Conservation (phyloP, 2,797 vertebrate genomes). For the Heliangelus exortis region DNA sequence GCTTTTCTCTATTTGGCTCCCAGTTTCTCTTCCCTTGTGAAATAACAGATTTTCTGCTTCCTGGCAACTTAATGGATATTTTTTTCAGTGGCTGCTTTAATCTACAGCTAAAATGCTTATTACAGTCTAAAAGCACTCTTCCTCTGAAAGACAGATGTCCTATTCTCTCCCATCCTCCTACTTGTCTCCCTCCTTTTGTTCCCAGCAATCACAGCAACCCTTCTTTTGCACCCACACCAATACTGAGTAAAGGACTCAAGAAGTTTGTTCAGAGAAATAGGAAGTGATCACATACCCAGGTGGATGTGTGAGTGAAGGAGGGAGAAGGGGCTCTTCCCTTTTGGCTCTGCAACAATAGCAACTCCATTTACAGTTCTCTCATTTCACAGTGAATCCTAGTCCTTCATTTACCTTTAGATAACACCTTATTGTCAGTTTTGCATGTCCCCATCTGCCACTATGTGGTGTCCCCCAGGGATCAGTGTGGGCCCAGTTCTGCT, state of each 20-base stretch:
- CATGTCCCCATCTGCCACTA: background rate
- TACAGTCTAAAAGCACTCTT: background rate
- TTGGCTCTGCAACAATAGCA: background rate
- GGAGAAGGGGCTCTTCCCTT: background rate
- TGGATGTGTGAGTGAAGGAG: background rate
- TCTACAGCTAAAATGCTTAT: background rate
- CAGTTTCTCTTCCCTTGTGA: background rate
- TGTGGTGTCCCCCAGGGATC: too few relatives aligned
- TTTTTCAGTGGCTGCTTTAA: background rate
- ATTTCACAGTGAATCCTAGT: background rate
- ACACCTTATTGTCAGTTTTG: background rate
- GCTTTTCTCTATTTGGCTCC: background rate
- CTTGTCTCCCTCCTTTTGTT: background rate
- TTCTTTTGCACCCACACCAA: background rate
- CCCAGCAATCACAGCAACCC: background rate
- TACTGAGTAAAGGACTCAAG: background rate
- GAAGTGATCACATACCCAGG: accelerated
- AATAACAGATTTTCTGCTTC: background rate
- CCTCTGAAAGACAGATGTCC: background rate
- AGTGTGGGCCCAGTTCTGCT: too few relatives aligned
- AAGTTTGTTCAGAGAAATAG: background rate
- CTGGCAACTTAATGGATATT: background rate
- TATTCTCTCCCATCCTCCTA: background rate
- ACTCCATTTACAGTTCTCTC: background rate
- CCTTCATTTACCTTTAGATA: background rate